phyloP scores from a whole-genome alignment of 2,797 vertebrate species.

The Simalia tracyae region DNA sequence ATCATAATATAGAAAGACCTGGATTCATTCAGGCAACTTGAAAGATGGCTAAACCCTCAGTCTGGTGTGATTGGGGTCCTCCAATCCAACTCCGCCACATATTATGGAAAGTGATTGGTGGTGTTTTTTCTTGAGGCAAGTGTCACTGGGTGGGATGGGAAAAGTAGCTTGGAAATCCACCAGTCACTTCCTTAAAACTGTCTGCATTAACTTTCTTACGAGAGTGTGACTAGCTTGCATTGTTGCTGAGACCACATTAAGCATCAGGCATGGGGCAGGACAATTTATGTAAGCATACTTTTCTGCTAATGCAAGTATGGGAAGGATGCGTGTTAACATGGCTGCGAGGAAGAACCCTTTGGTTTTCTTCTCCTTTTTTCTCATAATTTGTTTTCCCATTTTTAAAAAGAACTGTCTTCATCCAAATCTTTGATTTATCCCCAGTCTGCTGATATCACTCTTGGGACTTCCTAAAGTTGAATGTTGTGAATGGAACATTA shows the following conservation, averaged over 20 bases:
- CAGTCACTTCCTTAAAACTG: not conserved
- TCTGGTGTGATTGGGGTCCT: not conserved
- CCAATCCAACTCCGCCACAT: not conserved
- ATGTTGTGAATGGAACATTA: not conserved
- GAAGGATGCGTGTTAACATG: not conserved
- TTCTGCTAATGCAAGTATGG: not conserved
- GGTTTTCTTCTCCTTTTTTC: not conserved
- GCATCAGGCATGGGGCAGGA: not conserved
- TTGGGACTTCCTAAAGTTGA: not conserved
- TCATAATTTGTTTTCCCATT: not conserved
- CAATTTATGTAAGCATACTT: not conserved
- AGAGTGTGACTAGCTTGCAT: not conserved
- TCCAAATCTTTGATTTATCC: not conserved
- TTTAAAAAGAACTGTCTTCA: not conserved
- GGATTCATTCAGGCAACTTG: not conserved
- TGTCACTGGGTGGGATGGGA: not conserved
- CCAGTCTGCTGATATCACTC: not conserved
- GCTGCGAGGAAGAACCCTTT: not conserved
- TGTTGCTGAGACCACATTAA: not conserved
- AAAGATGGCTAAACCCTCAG: not conserved
- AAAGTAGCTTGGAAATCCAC: not conserved
- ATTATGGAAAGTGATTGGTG: not conserved
- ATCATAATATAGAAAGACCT: not conserved
- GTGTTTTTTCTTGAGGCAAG: not conserved
- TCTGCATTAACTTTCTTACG: not conserved